phyloP scores from a whole-genome alignment of 2,113 vertebrate species.

The Nesogale talazaci region DNA sequence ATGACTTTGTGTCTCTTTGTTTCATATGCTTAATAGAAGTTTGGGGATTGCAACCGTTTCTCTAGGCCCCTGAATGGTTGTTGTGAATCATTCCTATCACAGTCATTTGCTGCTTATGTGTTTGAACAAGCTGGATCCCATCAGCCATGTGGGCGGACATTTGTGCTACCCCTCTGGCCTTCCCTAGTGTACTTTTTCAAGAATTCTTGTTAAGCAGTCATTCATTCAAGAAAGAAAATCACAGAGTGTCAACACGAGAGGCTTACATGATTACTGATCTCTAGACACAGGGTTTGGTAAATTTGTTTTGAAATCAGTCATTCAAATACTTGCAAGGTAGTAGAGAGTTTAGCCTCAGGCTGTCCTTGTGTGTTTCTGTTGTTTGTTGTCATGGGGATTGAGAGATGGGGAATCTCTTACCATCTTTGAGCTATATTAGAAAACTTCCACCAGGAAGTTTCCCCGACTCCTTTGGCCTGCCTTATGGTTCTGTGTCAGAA shows the following conservation, averaged over 20 bases:
- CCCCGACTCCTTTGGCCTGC: not conserved
- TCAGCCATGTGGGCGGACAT: accelerated
- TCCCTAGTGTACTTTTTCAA: not conserved
- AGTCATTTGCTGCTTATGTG: not conserved
- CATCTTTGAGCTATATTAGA: not conserved
- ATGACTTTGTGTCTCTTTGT: not conserved
- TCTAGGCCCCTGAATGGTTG: not conserved
- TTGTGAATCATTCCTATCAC: not conserved
- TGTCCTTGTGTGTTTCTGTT: not conserved
- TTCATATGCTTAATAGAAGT: not conserved
- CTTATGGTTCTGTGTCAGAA: not conserved
- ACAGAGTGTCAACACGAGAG: not conserved
- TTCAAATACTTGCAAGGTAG: not conserved
- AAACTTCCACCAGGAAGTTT: too few species aligned
- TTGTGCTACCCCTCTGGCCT: not conserved
- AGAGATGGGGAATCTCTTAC: not conserved
- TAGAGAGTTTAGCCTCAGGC: not conserved
- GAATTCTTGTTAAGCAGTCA: not conserved
- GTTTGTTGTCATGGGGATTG: not conserved
- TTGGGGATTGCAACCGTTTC: not conserved
- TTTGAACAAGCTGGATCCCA: not conserved
- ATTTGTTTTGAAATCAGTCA: not conserved
- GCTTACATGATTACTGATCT: not conserved
- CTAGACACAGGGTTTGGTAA: not conserved
- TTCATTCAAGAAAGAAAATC: not conserved